Percentiles rank a stretch among this genome's conserved stretches.
These are phyloP conservation scores for Hycleus phaleratus DNA, from an alignment of 1,140 invertebrate species.

Conservation along the genomic window DNA sequence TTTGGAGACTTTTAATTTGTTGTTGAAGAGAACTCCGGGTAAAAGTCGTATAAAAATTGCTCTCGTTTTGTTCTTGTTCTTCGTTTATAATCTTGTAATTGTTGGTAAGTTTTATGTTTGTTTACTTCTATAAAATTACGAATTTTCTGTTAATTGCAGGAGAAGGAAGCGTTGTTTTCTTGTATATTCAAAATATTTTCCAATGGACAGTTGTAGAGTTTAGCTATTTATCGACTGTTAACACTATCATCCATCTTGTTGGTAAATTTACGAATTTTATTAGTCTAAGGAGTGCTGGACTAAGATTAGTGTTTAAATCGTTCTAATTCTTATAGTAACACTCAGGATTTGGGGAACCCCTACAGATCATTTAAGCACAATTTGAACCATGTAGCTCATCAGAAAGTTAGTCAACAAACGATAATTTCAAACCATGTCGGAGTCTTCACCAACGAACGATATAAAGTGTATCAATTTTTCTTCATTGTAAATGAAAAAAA, in stretches of 20 bases:
- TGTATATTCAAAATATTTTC: slow-evolving; percentile 25
- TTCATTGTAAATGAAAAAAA: too few species aligned
- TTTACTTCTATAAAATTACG: neutral
- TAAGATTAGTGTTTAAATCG: too few species aligned
- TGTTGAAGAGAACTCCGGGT: slow-evolving; percentile 25
- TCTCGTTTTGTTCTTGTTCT: slow-evolving; percentile 26
- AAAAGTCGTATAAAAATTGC: slow-evolving; percentile 29
- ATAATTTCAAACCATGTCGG: too few species aligned
- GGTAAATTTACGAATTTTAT: slow-evolving; percentile 26
- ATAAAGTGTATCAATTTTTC: too few species aligned
- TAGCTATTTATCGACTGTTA: slow-evolving; percentile 27
- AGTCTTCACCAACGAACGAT: too few species aligned
- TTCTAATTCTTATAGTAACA: too few species aligned
- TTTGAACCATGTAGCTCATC: too few species aligned
- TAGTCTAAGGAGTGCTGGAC: too few species aligned
- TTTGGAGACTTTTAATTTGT: slow-evolving; percentile 33
- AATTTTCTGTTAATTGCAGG: slow-evolving; percentile 10
- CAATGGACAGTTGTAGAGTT: slow-evolving; percentile 30
- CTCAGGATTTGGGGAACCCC: too few species aligned
- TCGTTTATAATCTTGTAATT: slow-evolving; percentile 26
- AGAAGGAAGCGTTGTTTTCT: slow-evolving; percentile 27
- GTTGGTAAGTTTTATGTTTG: slow-evolving; percentile 19
- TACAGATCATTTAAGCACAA: too few species aligned
- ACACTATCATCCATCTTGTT: slow-evolving; percentile 31
- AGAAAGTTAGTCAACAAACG: too few species aligned